Conservation (phyloP, 2,797 vertebrate species). For the Cirrhinus mrigala region DNA sequence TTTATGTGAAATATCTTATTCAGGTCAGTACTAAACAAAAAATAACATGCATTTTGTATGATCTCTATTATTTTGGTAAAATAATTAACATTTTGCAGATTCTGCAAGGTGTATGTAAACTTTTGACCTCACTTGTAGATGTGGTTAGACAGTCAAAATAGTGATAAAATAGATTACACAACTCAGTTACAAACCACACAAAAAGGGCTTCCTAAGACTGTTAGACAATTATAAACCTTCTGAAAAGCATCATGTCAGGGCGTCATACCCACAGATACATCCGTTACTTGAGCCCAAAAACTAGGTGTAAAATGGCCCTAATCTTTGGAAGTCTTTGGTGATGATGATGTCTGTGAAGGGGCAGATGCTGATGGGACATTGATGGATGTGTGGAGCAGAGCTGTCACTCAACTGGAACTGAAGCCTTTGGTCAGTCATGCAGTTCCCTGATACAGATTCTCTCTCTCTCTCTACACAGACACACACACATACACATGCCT, state of each 20-base stretch:
- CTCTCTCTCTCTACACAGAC: slow-evolving; percentile 41
- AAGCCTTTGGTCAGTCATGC: slow-evolving; percentile 58
- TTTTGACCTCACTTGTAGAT: too few relatives aligned
- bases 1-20: too few relatives aligned
- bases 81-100: too few relatives aligned
- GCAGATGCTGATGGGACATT: slow-evolving; percentile 60
- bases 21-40: too few relatives aligned
- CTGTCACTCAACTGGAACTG: slow-evolving; percentile 60
- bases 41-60: too few relatives aligned
- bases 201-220: neutral
- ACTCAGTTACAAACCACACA: neutral
- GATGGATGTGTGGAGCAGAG: slow-evolving; percentile 61
- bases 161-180: neutral
- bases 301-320: slow-evolving; percentile 18
- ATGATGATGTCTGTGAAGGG: slow-evolving; percentile 63
- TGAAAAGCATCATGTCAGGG: neutral
- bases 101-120: too few relatives aligned
- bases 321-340: slow-evolving; percentile 43
- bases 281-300: slow-evolving; percentile 7
- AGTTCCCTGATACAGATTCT: slow-evolving; percentile 53
- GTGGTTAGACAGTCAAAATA: neutral
- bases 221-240: neutral
- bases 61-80: too few relatives aligned
- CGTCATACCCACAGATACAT: slow-evolving; percentile 5
- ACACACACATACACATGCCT: slow-evolving; percentile 43